These are phyloP conservation scores for Stictocephala bisonia DNA, from an alignment of 2,888 invertebrate species.

Conservation along the genomic window DNA sequence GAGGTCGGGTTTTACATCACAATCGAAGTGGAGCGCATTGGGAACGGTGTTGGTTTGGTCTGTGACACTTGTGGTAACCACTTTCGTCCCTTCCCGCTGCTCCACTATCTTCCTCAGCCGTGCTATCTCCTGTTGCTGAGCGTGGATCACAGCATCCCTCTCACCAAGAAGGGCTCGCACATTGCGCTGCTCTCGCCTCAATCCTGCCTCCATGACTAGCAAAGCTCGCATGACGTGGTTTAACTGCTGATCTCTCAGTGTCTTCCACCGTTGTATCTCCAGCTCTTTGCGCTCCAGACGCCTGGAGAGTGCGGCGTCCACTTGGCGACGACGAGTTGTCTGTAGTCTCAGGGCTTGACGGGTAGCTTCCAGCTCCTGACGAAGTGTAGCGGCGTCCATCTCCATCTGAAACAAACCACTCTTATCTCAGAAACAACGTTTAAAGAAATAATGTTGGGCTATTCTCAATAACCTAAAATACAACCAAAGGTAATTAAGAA, in stretches of 20 bases:
- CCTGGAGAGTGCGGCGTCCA: slow-evolving; percentile 73
- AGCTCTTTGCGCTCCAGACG: slow-evolving; percentile 72
- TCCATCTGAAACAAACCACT: slow-evolving; percentile 53
- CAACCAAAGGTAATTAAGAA: too few species aligned
- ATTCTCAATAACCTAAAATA: too few species aligned
- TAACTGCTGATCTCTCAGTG: slow-evolving; percentile 76
- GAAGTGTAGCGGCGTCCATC: slow-evolving; percentile 49
- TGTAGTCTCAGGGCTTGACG: slow-evolving; percentile 74
- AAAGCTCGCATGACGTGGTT: slow-evolving; percentile 77
- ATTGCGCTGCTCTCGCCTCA: slow-evolving; percentile 78
- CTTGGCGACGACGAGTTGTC: slow-evolving; percentile 74
- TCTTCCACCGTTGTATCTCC: slow-evolving; percentile 71
- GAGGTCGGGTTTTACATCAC: slow-evolving; percentile 65
- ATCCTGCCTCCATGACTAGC: slow-evolving; percentile 76
- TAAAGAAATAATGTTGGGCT: too few species aligned
- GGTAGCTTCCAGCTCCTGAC: slow-evolving; percentile 73
- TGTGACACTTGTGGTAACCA: background rate
- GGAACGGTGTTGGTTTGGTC: slow-evolving; percentile 4
- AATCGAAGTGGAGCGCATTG: slow-evolving; percentile 61
- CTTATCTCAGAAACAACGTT: background rate
- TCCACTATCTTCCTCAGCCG: slow-evolving; percentile 67
- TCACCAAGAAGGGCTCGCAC: slow-evolving; percentile 76
- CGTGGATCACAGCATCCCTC: slow-evolving; percentile 77
- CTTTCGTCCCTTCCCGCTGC: background rate
- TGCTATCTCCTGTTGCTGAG: slow-evolving; percentile 76